Percentiles rank a stretch among this genome's conserved stretches.
phyloP scores from a whole-genome alignment of 37 sponge, comb jelly and placozoan species.

The Eunapius fragilis region DNA sequence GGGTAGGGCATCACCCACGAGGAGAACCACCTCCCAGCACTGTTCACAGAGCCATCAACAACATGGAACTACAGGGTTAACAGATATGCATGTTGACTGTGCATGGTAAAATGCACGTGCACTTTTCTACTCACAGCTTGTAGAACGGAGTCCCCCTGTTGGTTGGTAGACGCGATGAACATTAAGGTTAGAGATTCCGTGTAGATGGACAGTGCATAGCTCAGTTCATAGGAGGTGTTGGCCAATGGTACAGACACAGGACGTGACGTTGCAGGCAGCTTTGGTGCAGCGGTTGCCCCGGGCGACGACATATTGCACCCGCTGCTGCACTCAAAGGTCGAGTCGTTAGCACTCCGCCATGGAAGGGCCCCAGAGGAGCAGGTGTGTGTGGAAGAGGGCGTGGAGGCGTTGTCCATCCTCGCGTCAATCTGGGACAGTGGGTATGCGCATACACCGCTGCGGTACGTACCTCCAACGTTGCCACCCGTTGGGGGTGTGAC shows the following conservation, averaged over 20 bases:
- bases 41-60: background rate
- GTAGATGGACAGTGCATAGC: background rate
- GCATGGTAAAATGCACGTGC: background rate
- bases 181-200: background rate
- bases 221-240: background rate
- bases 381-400: background rate
- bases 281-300: background rate
- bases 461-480: background rate
- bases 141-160: background rate
- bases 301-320: background rate
- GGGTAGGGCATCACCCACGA: background rate
- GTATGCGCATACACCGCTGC: background rate
- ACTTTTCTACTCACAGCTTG: background rate
- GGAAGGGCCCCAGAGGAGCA: background rate
- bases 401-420: background rate
- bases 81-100: background rate
- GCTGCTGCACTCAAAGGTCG: background rate
- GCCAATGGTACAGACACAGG: background rate
- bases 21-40: background rate
- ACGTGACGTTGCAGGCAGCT: background rate
- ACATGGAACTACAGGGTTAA: background rate
- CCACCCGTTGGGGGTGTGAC: background rate
- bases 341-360: background rate
- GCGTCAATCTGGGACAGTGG: constrained; percentile 11
- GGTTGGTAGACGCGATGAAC: background rate